Base-by-base conservation (phyloP, 2,888 invertebrate genomes). In the Syrphus vitripennis region DNA sequence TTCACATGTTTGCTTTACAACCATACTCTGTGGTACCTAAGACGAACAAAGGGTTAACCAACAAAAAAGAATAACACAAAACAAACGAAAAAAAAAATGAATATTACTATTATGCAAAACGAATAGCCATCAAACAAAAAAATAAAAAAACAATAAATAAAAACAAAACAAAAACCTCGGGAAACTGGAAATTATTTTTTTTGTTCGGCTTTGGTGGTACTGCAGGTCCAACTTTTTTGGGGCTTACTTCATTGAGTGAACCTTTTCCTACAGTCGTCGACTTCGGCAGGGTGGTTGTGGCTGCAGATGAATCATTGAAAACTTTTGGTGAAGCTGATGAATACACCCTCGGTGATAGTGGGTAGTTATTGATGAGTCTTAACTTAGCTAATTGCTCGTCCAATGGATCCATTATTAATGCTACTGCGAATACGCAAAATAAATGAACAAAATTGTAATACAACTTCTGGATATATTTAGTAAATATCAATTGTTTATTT, bases 201-300 rank as follows among this genome's bases (percentile, higher is more conserved):
- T 94, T 95, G 90, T 91, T 93, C 88, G 96, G 96, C 91, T 97
- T 97, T 10, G 97, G 97, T 57, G 97, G 97, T 78, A 96, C 96
- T 72, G 95, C 95, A 87, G 97, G 97, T 87, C 96, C 96, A 86
- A 95, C 93, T 92, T 96, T 97, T 88, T 94, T 83, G 4, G 91
- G 92, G 24, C 90, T 93, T 82, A 86, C 82, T 65, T 87, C 87
- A 45, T 59, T 74, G 6, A 70, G 67, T 42, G 40, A 65, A 61
- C 69, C 74, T 83, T 61, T 77, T 69, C 42, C 83, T 4, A 14
- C 6, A 9, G 24, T 48, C 21, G 48, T 7, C 24, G 24, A 24
- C 21, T 21, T 7, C 24, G 7, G 14, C 6, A n/a, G 26, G 26
- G 0, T 24, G 9, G 26, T 31, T 3, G 21, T 42, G 48, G 53